Evolutionary conservation across 1,140 invertebrate genomes (phyloP), one percentile per base, ranked within the genome.

Genomic region (Cyclina sinensis): DNA sequence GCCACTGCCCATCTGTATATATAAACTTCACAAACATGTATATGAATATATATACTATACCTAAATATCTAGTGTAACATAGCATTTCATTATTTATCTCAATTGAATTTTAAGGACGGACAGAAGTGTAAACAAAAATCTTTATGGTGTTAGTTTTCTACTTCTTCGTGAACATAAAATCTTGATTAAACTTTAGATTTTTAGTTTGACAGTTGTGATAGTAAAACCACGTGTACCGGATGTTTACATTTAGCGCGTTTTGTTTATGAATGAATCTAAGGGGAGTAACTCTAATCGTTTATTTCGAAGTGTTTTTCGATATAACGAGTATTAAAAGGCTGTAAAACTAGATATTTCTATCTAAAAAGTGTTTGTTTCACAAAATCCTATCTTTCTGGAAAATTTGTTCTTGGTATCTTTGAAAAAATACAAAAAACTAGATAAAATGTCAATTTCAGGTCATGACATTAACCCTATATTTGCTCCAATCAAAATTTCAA

Each of bases 231-330:
- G 86, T 88, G 86, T 57, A 76, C 86, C 79, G 86, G 86, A 88
- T 88, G 86, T 88, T 88, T 88, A 88, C 86, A 88, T 88, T 82
- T 83, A 43, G 79, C 70, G 65, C 65, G 78, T 81, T 82, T 82
- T 82, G 85, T 87, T 87, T 83, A 88, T 82, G 86, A 88, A 88
- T 88, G 79, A 76, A 74, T 9, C 30, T 27, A 88, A 82, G 86
- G 86, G 86, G 70, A 37, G 43, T 62, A 80, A 88, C 79, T 80
- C 76, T 73, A 73, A 80, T n/a, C n/a, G 46, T 32, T 21, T 12
- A 37, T 24, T 21, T 24, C 12, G 24, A 32, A 5, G 7, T 59
- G 35, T 59, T 62, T 81, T 81, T 1, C 2, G 30, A 48, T 48
- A n/a, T 59, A 59, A 59, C 24, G 57, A 39, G 35, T 59, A 62